Percentiles rank a stretch among this genome's conserved stretches.
phyloP scores from a whole-genome alignment of 2,888 invertebrate genomes.

The Nephrocerus scutellatus region DNA sequence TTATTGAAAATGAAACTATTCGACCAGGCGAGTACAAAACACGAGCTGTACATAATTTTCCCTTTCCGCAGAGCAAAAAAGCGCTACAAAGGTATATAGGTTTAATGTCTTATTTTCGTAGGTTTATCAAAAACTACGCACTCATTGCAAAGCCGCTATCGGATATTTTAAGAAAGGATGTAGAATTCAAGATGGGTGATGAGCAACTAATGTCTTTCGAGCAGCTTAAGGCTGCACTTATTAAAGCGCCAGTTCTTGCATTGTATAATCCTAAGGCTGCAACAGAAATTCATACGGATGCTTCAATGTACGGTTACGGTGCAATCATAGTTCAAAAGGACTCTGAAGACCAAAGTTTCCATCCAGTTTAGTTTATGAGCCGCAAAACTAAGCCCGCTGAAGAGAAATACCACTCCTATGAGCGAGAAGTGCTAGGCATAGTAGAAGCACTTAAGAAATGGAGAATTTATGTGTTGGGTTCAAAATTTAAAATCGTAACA shows the following conservation, averaged over 20 bases:
- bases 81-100: slow-evolving; percentile 15
- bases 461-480: slow-evolving; percentile 31
- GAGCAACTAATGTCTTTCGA: too few relatives aligned
- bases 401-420: slow-evolving; percentile 30
- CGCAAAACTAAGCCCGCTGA: slow-evolving; percentile 20
- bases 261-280: slow-evolving; percentile 3
- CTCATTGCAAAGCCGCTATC: too few relatives aligned
- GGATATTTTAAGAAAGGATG: too few relatives aligned
- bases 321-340: slow-evolving; percentile 10
- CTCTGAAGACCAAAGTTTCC: too few relatives aligned
- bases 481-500: too few relatives aligned
- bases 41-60: slow-evolving; percentile 9
- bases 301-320: slow-evolving; percentile 9
- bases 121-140: too few relatives aligned
- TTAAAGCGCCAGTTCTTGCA: slow-evolving; percentile 5
- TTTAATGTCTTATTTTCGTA: slow-evolving; percentile 17
- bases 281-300: slow-evolving; percentile 14
- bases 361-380: too few relatives aligned
- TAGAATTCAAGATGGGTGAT: too few relatives aligned
- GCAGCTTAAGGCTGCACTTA: too few relatives aligned
- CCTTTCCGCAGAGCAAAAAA: slow-evolving; percentile 8
- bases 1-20: slow-evolving; percentile 4
- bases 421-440: slow-evolving; percentile 14
- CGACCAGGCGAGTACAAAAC: slow-evolving; percentile 15
- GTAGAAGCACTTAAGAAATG: slow-evolving; percentile 9